Percentiles rank a stretch among this genome's conserved stretches.
Conservation (phyloP, 2,888 invertebrate species). For the Congeria kusceri region DNA sequence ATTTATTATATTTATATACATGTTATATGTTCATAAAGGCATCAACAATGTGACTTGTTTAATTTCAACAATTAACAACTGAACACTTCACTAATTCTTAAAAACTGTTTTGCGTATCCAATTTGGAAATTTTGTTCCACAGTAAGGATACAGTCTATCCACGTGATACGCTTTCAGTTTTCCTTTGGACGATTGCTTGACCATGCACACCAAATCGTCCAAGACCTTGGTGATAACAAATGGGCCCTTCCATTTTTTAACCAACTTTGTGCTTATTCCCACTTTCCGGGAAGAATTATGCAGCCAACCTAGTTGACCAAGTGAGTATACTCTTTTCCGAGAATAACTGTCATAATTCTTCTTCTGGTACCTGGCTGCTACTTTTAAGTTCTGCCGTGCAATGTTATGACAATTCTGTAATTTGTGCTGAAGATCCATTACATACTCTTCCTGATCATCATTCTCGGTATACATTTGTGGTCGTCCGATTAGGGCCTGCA, state of each 20-base stretch:
- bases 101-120: background rate
- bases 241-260: constrained; percentile 43
- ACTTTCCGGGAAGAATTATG: constrained; percentile 39
- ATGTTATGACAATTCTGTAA: constrained; percentile 32
- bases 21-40: too few species aligned
- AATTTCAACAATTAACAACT: too few species aligned
- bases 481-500: constrained; percentile 1
- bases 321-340: too few species aligned
- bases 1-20: too few species aligned
- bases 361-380: constrained; percentile 24
- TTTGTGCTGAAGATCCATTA: constrained; percentile 15
- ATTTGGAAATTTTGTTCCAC: background rate
- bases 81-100: background rate
- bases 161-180: constrained; percentile 42
- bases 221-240: constrained; percentile 38
- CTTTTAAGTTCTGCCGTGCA: constrained; percentile 15
- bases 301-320: constrained; percentile 29
- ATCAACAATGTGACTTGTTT: too few species aligned
- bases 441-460: constrained; percentile 13
- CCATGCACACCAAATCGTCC: constrained; percentile 47
- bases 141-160: constrained; percentile 36
- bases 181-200: constrained; percentile 35
- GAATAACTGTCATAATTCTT: background rate
- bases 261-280: constrained; percentile 41
- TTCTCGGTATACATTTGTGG: background rate